These are phyloP conservation scores for Passer domesticus DNA, from an alignment of 2,113 vertebrate genomes.

Conservation along the genomic window DNA sequence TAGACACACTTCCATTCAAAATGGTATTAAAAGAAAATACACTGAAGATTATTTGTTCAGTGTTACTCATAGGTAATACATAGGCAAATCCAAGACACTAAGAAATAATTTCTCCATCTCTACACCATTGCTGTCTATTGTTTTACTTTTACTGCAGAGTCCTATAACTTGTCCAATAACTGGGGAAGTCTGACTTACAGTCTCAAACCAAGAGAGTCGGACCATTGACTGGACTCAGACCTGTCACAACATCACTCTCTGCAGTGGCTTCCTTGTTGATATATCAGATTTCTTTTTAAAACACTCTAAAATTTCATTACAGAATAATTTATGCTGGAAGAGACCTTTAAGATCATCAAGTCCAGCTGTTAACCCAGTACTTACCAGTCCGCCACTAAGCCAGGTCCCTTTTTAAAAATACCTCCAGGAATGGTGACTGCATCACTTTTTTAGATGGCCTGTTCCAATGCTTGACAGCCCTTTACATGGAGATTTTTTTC, in stretches of 20 bases:
- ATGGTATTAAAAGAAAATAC: not conserved
- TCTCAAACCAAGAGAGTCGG: not conserved
- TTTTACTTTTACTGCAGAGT: not conserved
- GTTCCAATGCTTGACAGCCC: not conserved
- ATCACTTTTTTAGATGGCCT: not conserved
- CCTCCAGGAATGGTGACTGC: not conserved
- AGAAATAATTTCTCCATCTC: not conserved
- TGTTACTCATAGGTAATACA: not conserved
- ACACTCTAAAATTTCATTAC: not conserved
- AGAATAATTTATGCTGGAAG: not conserved
- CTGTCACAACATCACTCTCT: not conserved
- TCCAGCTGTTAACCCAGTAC: not conserved
- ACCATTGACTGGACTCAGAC: not conserved
- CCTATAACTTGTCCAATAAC: not conserved
- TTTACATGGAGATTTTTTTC: not conserved
- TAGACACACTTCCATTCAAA: not conserved
- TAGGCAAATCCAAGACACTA: not conserved
- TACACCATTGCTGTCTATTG: not conserved
- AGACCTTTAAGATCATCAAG: not conserved
- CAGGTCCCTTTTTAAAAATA: not conserved
- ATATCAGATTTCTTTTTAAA: not conserved
- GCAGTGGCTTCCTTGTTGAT: not conserved
- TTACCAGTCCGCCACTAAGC: not conserved
- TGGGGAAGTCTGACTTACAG: not conserved
- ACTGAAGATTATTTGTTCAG: not conserved